Evolutionary conservation across 92 coral and sea anemone species (phyloP).

Genomic region (Bergia sp.): DNA sequence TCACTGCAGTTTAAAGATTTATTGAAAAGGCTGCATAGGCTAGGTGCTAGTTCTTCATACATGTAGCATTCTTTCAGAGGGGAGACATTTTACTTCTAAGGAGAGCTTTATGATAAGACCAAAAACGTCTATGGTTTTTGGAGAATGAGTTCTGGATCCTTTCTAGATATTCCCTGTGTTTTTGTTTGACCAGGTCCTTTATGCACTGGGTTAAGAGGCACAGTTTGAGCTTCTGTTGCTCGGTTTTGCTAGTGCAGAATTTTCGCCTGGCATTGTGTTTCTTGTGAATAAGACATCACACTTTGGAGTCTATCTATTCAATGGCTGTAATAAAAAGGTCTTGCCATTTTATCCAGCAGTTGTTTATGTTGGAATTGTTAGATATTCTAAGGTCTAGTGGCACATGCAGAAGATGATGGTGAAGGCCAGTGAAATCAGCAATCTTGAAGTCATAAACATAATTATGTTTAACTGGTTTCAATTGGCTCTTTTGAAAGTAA

Average conservation of each 20-base stretch:
- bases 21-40: slow-evolving; percentile 47
- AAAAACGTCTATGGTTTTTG: not conserved
- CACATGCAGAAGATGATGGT: too few relatives aligned
- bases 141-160: slow-evolving; percentile 27
- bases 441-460: not conserved
- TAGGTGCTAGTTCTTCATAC: slow-evolving; percentile 41
- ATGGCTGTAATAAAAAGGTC: slow-evolving; percentile 54
- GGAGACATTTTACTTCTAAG: not conserved
- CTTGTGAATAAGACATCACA: slow-evolving; percentile 10
- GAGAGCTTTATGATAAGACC: not conserved
- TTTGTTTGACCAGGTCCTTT: slow-evolving; percentile 32
- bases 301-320: slow-evolving; percentile 67
- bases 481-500: too few relatives aligned
- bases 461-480: not conserved
- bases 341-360: not conserved
- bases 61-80: slow-evolving; percentile 33
- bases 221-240: slow-evolving; percentile 26
- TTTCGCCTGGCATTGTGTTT: slow-evolving; percentile 28
- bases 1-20: slow-evolving; percentile 11
- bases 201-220: slow-evolving; percentile 24
- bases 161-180: slow-evolving; percentile 38
- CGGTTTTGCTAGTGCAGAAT: slow-evolving; percentile 14
- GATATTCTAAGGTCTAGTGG: too few relatives aligned
- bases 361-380: too few relatives aligned
- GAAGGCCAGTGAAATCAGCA: too few relatives aligned